Evolutionary conservation across 2,797 vertebrate species (phyloP), one percentile per base, ranked within the genome.

Genomic region (Cyclopterus lumpus): DNA sequence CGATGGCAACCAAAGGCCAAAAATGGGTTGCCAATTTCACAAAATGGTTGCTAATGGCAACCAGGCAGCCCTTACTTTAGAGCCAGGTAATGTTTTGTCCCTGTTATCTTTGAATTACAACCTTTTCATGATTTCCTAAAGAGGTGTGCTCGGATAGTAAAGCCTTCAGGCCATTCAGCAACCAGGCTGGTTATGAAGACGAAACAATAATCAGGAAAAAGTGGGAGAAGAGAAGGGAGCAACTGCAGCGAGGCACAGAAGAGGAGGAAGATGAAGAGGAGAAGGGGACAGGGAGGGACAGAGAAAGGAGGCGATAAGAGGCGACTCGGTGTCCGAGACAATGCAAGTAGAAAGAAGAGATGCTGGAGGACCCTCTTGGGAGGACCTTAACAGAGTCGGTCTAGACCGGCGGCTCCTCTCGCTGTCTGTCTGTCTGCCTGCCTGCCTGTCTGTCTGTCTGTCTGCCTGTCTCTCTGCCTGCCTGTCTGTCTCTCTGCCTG

Each of bases 321-420:
- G 55, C 14, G 76, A 83, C 81, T 89, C 36, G 66, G 83, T 67
- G 66, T 84, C 81, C 51, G 75, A 87, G 86, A 93, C 91, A 93
- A 92, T 89, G 83, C 54, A 49, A 82, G 57, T 14, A 88, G 93
- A 93, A 93, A 94, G 90, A 88, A 81, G 91, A 94, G 93, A 90
- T 73, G 89, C 86, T 83, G 79, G 77, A 83, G 73, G 85, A 83
- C 84, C 82, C 93, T 90, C 90, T 12, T 67, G 92, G 91, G 93
- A 93, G 64, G 85, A 65, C 86, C 85, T 93, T 80, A 87, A 92
- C 91, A 89, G 90, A 85, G 81, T 81, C 84, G 91, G 91, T 93
- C 91, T 91, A 93, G 93, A 93, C 91, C 86, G 60, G 77, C 11
- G 77, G 66, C 86, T 84, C 86, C 85, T 83, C 26, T 28, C 2